These are phyloP conservation scores for Lepidothrix coronata DNA, from an alignment of 2,113 vertebrate species.

Conservation along the genomic window DNA sequence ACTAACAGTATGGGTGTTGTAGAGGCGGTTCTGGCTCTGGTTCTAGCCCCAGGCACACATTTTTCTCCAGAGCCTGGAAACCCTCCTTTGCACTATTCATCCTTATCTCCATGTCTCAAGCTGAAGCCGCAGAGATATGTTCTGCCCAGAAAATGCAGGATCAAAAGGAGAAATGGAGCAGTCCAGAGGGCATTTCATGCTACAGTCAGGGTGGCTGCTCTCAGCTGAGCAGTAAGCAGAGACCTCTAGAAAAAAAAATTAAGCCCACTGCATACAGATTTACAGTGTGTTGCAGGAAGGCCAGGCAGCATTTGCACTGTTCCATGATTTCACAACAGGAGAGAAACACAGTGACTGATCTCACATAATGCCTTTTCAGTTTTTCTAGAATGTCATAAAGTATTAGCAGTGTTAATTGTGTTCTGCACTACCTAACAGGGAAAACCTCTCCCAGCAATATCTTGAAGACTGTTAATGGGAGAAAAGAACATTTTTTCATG, in stretches of 20 bases:
- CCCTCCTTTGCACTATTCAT: not conserved
- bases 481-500: not conserved
- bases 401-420: not conserved
- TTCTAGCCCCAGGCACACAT: not conserved
- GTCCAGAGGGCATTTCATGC: not conserved
- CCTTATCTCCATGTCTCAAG: not conserved
- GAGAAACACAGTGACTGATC: not conserved
- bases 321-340: not conserved
- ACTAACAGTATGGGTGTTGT: not conserved
- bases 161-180: not conserved
- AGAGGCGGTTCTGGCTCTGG: not conserved
- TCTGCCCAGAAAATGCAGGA: not conserved
- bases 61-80: not conserved
- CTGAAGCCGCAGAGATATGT: not conserved
- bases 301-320: not conserved
- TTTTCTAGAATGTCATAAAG: not conserved
- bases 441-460: not conserved
- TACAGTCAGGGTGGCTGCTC: fast-evolving
- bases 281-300: not conserved
- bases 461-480: not conserved
- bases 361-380: not conserved
- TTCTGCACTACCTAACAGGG: not conserved
- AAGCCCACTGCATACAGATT: not conserved
- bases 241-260: not conserved
- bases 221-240: not conserved